These are phyloP conservation scores for Oreortyx pictus DNA, from an alignment of 2,797 vertebrate genomes.

Conservation along the genomic window DNA sequence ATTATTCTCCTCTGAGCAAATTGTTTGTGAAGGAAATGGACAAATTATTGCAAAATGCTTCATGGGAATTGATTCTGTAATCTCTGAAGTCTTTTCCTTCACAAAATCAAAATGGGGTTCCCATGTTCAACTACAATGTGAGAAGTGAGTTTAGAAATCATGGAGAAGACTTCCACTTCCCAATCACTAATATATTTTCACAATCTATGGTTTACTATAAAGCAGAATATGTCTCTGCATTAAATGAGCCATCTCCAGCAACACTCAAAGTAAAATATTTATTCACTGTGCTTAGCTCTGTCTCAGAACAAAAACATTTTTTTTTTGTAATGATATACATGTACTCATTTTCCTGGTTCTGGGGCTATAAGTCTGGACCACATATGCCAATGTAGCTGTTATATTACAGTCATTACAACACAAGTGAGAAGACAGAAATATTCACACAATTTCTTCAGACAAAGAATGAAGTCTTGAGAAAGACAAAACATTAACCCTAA, in stretches of 20 bases:
- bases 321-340: not conserved
- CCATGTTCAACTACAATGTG: not conserved
- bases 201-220: not conserved
- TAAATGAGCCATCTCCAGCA: slow-evolving; percentile 9
- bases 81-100: not conserved
- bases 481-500: slow-evolving; percentile 62
- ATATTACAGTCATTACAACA: slow-evolving; percentile 9
- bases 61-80: not conserved
- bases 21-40: not conserved
- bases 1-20: not conserved
- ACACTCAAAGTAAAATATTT: slow-evolving; percentile 8
- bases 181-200: not conserved
- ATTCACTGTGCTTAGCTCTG: not conserved
- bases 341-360: not conserved
- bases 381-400: slow-evolving; percentile 7
- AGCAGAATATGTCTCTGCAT: not conserved
- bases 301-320: slow-evolving; percentile 30
- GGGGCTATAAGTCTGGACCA: not conserved
- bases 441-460: slow-evolving; percentile 18
- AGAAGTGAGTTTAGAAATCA: not conserved
- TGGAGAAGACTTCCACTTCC: not conserved
- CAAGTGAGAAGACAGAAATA: slow-evolving; percentile 18
- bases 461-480: slow-evolving; percentile 47
- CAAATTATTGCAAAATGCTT: not conserved
- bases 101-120: not conserved